Percentiles rank a stretch among this genome's conserved stretches.
Evolutionary conservation across 2,113 vertebrate genomes (phyloP).

Genomic region (Glaucidium brasilianum): DNA sequence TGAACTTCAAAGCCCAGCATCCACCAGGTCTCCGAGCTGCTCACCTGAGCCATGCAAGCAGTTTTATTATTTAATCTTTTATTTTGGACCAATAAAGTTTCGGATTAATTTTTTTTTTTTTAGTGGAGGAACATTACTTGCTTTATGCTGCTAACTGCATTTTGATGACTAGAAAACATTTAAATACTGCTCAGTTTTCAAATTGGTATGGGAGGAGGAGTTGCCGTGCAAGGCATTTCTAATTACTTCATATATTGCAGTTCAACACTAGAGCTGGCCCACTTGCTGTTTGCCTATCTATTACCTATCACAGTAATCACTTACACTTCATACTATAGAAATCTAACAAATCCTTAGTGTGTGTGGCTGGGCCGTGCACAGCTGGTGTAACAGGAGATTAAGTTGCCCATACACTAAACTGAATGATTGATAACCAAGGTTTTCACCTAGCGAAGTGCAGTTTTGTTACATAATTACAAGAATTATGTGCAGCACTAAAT

Average conservation of each 20-base stretch:
- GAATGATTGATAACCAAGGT: slow-evolving; percentile 63
- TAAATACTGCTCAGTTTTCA: not conserved
- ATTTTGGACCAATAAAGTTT: not conserved
- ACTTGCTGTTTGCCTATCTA: not conserved
- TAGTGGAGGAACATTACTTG: not conserved
- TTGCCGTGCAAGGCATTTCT: not conserved
- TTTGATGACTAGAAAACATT: not conserved
- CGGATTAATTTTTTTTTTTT: not conserved
- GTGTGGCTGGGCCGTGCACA: slow-evolving; percentile 12
- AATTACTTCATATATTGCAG: not conserved
- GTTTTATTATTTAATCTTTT: not conserved
- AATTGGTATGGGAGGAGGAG: not conserved
- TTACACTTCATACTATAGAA: not conserved
- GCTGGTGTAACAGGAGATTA: slow-evolving; percentile 67
- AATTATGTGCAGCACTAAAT: slow-evolving; percentile 66
- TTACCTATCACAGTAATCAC: slow-evolving; percentile 12
- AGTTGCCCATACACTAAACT: slow-evolving; percentile 63
- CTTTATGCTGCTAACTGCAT: not conserved
- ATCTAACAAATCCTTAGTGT: not conserved
- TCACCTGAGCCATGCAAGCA: not conserved
- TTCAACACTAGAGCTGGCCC: not conserved
- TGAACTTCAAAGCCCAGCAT: not conserved
- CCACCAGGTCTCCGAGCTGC: not conserved
- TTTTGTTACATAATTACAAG: slow-evolving; percentile 75
- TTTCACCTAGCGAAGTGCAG: slow-evolving; percentile 66